phyloP scores from a whole-genome alignment of 2,888 invertebrate species.

The Panopea generosa region DNA sequence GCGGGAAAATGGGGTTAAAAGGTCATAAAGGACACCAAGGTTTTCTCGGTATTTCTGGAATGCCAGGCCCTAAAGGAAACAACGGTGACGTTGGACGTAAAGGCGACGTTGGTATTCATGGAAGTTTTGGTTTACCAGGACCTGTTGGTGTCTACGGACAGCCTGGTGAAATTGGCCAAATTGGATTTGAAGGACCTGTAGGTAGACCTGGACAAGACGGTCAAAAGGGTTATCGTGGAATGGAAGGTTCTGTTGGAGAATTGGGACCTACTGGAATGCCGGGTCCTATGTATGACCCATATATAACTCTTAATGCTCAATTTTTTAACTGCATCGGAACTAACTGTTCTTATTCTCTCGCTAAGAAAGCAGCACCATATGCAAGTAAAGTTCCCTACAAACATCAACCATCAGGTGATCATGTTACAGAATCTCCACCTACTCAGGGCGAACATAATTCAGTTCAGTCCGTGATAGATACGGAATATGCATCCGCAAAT shows the following conservation, averaged over 20 bases:
- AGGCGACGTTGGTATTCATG: slow-evolving; percentile 34
- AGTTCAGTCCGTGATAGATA: no score
- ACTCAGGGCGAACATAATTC: no score
- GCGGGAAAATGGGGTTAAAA: slow-evolving; percentile 38
- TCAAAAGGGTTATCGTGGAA: slow-evolving; percentile 42
- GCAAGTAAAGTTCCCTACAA: no score
- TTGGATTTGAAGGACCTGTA: slow-evolving; percentile 36
- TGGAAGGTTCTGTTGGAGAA: slow-evolving; percentile 35
- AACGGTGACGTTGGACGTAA: slow-evolving; percentile 24
- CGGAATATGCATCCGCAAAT: no score
- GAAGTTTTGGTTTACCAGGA: slow-evolving; percentile 46
- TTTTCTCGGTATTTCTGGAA: slow-evolving; percentile 53
- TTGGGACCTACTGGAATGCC: slow-evolving; percentile 45
- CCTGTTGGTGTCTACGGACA: slow-evolving; percentile 49
- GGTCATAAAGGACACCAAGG: slow-evolving; percentile 45
- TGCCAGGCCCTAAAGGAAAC: slow-evolving; percentile 47
- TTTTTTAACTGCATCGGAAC: no score
- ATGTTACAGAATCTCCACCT: no score
- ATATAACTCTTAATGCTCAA: slow-evolving; percentile 15
- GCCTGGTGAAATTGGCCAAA: slow-evolving; percentile 40
- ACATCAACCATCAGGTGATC: no score
- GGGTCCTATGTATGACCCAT: slow-evolving; percentile 54
- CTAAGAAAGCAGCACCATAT: no score
- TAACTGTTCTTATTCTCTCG: no score
- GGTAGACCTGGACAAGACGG: slow-evolving; percentile 44